A percentile compares a stretch with the other conserved stretches of the same genome.
phyloP scores from a whole-genome alignment of 2,797 vertebrate species.

The Pteronotus mesoamericanus region DNA sequence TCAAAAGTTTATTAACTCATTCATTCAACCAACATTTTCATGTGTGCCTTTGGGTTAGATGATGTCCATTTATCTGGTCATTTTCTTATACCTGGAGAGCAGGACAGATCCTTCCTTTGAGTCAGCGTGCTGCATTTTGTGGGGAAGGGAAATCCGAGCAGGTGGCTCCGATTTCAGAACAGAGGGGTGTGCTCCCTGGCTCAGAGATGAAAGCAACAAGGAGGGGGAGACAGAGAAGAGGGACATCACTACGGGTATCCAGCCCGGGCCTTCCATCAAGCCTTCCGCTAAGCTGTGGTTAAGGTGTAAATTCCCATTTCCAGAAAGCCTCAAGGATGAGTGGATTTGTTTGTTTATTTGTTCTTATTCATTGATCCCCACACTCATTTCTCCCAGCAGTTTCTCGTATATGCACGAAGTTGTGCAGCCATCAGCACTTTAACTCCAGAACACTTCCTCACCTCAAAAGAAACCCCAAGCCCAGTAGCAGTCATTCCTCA shows the following conservation, averaged over 20 bases:
- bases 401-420: not conserved
- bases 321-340: not conserved
- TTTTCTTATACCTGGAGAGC: not conserved
- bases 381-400: not conserved
- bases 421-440: not conserved
- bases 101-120: not conserved
- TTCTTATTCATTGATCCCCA: not conserved
- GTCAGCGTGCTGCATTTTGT: not conserved
- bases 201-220: not conserved
- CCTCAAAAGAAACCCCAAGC: not conserved
- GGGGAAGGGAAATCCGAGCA: not conserved
- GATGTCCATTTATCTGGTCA: no score
- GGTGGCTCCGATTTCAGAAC: not conserved
- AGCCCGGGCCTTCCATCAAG: not conserved
- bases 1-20: not conserved
- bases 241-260: not conserved
- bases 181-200: not conserved
- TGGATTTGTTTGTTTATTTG: not conserved
- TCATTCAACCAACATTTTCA: not conserved
- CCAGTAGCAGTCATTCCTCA: not conserved
- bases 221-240: not conserved
- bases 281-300: not conserved
- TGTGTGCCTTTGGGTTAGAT: not conserved
- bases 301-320: not conserved
- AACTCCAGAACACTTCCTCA: not conserved